These are phyloP conservation scores for Azemiops feae DNA, from an alignment of 2,113 vertebrate species.

Conservation along the genomic window DNA sequence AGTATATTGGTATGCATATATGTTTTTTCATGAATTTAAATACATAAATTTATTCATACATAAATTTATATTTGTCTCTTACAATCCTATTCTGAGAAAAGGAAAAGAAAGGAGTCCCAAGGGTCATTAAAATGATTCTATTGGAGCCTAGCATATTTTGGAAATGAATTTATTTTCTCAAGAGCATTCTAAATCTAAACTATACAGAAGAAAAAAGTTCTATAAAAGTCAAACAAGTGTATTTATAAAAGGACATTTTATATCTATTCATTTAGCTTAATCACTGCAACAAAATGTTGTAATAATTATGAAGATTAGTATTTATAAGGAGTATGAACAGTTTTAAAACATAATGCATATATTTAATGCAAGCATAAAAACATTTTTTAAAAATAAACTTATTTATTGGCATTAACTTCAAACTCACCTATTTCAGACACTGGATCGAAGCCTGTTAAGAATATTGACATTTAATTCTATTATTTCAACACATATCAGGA, in stretches of 20 bases:
- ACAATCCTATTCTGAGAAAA: background rate
- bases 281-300: background rate
- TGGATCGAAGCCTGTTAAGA: background rate
- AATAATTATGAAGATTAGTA: background rate
- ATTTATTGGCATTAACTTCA: background rate
- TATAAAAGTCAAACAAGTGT: background rate
- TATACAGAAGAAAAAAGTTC: background rate
- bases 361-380: background rate
- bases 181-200: background rate
- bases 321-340: background rate
- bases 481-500: background rate
- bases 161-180: background rate
- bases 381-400: background rate
- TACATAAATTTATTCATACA: background rate
- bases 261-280: background rate
- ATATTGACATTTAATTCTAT: background rate
- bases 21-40: background rate
- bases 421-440: background rate
- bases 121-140: background rate
- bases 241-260: background rate
- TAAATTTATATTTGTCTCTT: background rate
- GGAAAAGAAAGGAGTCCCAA: background rate
- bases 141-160: background rate
- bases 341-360: background rate
- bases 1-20: background rate